These are phyloP conservation scores for Leptinotarsa texana DNA, from an alignment of 1,140 invertebrate species.

Conservation along the genomic window DNA sequence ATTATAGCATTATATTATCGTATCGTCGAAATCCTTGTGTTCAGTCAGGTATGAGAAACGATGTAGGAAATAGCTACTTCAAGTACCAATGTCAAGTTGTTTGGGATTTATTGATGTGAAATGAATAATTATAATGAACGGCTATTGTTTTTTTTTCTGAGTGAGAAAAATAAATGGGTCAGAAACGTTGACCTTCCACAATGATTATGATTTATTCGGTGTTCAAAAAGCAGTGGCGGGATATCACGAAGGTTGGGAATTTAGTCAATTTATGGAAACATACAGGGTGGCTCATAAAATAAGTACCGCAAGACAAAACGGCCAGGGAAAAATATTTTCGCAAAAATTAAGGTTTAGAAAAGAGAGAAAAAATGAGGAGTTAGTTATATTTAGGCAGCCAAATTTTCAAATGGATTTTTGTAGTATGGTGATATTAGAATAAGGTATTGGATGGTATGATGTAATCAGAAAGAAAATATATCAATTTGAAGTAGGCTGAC, in stretches of 20 bases:
- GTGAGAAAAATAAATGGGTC: conserved; percentile 3
- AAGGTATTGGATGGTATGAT: too few relatives aligned
- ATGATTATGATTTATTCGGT: neutral
- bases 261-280: too few relatives aligned
- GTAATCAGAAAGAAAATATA: too few relatives aligned
- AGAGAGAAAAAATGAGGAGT: too few relatives aligned
- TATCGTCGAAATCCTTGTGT: conserved; percentile 8
- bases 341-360: too few relatives aligned
- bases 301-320: too few relatives aligned
- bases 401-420: too few relatives aligned
- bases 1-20: conserved; percentile 9
- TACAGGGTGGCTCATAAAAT: too few relatives aligned
- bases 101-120: conserved; percentile 3
- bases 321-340: too few relatives aligned
- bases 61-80: neutral
- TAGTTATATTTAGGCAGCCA: too few relatives aligned
- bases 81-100: conserved; percentile 15
- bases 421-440: too few relatives aligned
- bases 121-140: neutral
- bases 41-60: conserved; percentile 13
- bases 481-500: too few relatives aligned
- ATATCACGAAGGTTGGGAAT: neutral
- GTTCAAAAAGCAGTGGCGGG: neutral
- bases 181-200: neutral
- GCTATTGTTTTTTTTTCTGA: neutral